Base-by-base conservation (phyloP, 2,888 invertebrate genomes). In the Idaea dimidiata region DNA sequence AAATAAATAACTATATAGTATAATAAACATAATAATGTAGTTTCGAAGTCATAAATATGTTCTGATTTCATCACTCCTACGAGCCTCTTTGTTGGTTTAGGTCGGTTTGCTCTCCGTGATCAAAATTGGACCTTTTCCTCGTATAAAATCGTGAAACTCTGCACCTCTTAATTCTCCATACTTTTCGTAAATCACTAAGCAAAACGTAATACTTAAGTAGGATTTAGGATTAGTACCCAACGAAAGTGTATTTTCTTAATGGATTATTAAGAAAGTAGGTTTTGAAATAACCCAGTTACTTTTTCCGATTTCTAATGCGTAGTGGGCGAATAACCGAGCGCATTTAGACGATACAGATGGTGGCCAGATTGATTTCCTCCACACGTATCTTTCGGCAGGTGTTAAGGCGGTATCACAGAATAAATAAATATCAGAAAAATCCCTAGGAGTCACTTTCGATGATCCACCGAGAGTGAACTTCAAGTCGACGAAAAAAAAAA, bases 21-120 rank as follows among this genome's bases (percentile, higher is more conserved):
- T 59, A 62, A 61, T 59, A 69, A 68, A 70, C 66, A 70, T 64
- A 60, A 66, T 64, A 62, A 14, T 10, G 66, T 60, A 66, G 63
- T 63, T 66, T 64, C 62, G 62, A 62, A 68, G 68, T 69, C 69
- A 69, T 71, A 68, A 69, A 68, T 66, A 65, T 64, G 67, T 61
- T 62, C 57, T 58, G 66, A 68, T 67, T 68, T 57, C 63, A 18
- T 56, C 64, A 64, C 57, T 60, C 66, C 63, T 61, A 62, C 66
- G 67, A 66, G 69, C 72, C 62, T 61, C 60, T 54, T 33, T 78
- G 76, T 79, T 77, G 65, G 67, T 74, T 76, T 77, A 79, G 76
- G 77, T 69, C 66, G 69, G 73, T 71, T 73, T 69, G 66, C 72
- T 68, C 71, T 63, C 62, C 67, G 66, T 72, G 72, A 76, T 73